A percentile compares a stretch with the other conserved stretches of the same genome.
phyloP scores from a whole-genome alignment of 2,888 invertebrate genomes.

The Blomia tropicalis region DNA sequence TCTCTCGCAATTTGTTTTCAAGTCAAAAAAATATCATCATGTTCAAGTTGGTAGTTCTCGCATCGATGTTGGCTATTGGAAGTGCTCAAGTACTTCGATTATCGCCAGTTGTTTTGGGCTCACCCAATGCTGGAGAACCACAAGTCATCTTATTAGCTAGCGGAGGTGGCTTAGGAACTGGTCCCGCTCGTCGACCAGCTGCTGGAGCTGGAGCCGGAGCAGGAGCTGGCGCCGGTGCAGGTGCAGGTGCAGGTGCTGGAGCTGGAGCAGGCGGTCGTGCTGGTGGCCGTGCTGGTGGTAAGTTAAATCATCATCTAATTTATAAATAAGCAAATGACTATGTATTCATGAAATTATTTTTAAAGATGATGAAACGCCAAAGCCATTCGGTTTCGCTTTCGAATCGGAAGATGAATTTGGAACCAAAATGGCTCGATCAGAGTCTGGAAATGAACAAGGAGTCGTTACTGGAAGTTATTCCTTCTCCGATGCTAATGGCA shows the following conservation, averaged over 20 bases:
- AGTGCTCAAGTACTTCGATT: constrained; percentile 5
- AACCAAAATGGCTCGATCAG: constrained; percentile 2
- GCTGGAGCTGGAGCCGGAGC: neutral
- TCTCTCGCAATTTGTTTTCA: too few species aligned
- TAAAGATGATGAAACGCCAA: neutral
- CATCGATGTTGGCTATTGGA: neutral
- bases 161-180: neutral
- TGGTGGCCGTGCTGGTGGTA: neutral
- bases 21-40: too few species aligned
- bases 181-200: neutral
- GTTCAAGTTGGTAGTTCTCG: neutral
- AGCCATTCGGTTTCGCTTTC: neutral
- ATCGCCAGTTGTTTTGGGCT: neutral
- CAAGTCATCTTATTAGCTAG: neutral
- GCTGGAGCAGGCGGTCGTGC: neutral
- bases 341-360: too few species aligned
- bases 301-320: too few species aligned
- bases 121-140: neutral
- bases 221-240: constrained; percentile 10
- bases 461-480: neutral
- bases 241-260: neutral
- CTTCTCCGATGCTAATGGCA: neutral
- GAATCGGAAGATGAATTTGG: neutral
- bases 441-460: neutral
- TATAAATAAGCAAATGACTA: too few species aligned